Conservation (phyloP, 2,113 vertebrate species). For the Todiramphus chloris region DNA sequence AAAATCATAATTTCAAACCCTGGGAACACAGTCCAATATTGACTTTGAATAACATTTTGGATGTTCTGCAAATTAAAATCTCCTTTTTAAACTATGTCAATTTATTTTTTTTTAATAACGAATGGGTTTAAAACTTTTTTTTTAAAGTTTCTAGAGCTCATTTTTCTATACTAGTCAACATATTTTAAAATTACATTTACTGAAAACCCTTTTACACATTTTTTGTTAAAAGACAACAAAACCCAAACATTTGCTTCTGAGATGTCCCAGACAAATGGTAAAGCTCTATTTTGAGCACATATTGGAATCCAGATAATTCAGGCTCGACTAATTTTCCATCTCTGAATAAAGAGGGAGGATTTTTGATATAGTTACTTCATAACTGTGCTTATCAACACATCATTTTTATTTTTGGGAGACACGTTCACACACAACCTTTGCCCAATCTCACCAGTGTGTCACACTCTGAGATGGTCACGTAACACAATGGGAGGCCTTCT, state of each 20-base stretch:
- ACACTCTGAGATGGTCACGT: fast-evolving
- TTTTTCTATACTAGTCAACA: neutral
- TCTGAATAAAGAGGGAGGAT: neutral
- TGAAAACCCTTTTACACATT: neutral
- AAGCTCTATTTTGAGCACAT: neutral
- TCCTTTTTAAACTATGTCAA: slow-evolving; percentile 26
- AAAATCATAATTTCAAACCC: slow-evolving; percentile 16
- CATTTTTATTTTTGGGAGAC: neutral
- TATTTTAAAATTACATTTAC: neutral
- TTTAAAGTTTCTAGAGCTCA: neutral
- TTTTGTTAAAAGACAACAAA: neutral
- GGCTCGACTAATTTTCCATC: neutral
- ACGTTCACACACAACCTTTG: neutral
- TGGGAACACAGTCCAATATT: neutral
- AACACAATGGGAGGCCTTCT: neutral
- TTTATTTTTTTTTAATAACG: slow-evolving; percentile 22
- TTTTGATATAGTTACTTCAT: neutral
- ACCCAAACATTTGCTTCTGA: neutral
- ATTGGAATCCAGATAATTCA: neutral
- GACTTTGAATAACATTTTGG: neutral
- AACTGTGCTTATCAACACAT: neutral
- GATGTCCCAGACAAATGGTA: neutral
- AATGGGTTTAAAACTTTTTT: neutral
- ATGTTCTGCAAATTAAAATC: slow-evolving; percentile 31
- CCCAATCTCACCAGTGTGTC: neutral